phyloP scores from a whole-genome alignment of 1,140 invertebrate species.

The Nasonia longicornis region DNA sequence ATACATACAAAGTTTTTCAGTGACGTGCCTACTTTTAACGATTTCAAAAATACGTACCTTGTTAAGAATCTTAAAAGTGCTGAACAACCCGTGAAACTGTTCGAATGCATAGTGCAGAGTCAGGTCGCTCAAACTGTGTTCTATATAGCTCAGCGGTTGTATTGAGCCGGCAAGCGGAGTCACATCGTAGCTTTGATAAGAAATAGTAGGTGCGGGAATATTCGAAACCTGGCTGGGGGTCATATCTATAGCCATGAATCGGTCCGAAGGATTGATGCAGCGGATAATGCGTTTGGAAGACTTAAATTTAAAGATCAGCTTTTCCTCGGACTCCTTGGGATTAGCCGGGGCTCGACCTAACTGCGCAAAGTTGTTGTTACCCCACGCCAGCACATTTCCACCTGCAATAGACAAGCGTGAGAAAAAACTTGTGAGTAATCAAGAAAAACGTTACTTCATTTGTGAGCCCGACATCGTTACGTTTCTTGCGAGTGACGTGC shows the following conservation, averaged over 20 bases:
- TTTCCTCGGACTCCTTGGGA: slow-evolving; percentile 54
- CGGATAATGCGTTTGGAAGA: slow-evolving; percentile 69
- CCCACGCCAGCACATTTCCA: slow-evolving; percentile 65
- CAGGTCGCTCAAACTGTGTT: slow-evolving; percentile 58
- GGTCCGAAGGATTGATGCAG: slow-evolving; percentile 58
- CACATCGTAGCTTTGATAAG: slow-evolving; percentile 63
- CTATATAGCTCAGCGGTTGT: slow-evolving; percentile 58
- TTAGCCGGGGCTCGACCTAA: slow-evolving; percentile 61
- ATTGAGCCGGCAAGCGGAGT: slow-evolving; percentile 58
- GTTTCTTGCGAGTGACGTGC: background rate
- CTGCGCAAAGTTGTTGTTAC: slow-evolving; percentile 63
- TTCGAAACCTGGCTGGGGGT: slow-evolving; percentile 65
- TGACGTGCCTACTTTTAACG: background rate
- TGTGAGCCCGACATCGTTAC: background rate
- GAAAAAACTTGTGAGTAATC: background rate
- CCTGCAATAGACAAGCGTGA: slow-evolving; percentile 49
- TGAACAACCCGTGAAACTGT: slow-evolving; percentile 70
- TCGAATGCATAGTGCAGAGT: slow-evolving; percentile 72
- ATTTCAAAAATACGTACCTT: slow-evolving; percentile 53
- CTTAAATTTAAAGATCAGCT: slow-evolving; percentile 61
- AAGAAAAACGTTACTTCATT: background rate
- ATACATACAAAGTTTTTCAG: slow-evolving; percentile 18
- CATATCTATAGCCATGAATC: slow-evolving; percentile 57
- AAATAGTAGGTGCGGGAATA: slow-evolving; percentile 65
- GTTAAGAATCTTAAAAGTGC: slow-evolving; percentile 67